Evolutionary conservation across 2,113 vertebrate species (phyloP), one percentile per base, ranked within the genome.

Genomic region (Nycticebus coucang): DNA sequence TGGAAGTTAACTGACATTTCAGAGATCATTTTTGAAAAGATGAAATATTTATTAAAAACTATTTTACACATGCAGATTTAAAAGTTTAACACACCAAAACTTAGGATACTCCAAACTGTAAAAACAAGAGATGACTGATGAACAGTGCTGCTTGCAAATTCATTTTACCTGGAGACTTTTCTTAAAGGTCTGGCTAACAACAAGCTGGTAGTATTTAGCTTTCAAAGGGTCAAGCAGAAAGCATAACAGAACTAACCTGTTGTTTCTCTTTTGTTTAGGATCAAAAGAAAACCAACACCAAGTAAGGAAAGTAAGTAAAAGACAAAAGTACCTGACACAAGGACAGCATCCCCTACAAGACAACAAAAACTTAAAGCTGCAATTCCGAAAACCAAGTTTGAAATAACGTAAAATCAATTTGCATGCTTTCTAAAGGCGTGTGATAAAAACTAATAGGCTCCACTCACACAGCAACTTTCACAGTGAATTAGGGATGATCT

Each of bases 381-480:
- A 68, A 85, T 77, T 91, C 11, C 71, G 50, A 55, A 92, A 95
- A 83, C 62, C 62, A 88, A 93, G 87, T 83, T 26, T 75, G 66
- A 93, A 95, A 95, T 85, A 41, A 50, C n/a, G 33, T 57, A 78
- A 59, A 69, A 93, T 83, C 92, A 87, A 90, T 93, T 30, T 66
- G 85, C 81, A 37, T 60, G 87, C 82, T 74, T 74, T 83, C 90
- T 37, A 28, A 59, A 94, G 84, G 84, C 83, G 50, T 64, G 92
- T 77, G 93, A 89, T 55, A 60, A 87, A 91, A 96, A 45, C 57
- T 6, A 75, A 85, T 2, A 75, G 89, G 77, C 78, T 95, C 78
- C 79, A 69, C 85, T 69, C 85, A 59, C 93, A 7, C 37, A 84
- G 87, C 68, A 98, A 98, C 97, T 98, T 97, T 93, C 80, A 50